Evolutionary conservation across 2,797 vertebrate species (phyloP), one percentile per base, ranked within the genome.

Genomic region (Megaceryle alcyon): DNA sequence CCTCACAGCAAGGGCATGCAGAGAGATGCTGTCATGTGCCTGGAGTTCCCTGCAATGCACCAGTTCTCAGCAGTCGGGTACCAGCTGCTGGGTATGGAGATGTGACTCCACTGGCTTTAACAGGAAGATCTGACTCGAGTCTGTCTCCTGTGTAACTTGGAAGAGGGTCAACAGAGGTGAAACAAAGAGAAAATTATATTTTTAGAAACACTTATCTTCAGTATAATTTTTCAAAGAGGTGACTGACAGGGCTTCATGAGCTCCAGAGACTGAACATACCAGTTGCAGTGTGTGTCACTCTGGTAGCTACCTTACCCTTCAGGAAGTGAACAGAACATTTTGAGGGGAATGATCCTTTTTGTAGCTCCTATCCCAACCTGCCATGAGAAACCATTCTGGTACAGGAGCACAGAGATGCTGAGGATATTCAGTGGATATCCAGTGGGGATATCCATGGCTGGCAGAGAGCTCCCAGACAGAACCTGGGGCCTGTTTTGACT

Each of bases 31-130:
- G 76, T 71, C 75, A 29, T 49, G 56, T 81, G 75, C 64, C 54
- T 68, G 70, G 79, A 53, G 59, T 68, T 78, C 81, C 82, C 87
- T 84, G 86, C 90, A 90, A 57, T 84, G 83, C 79, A 83, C 79
- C 86, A 90, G 73, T 59, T 76, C 79, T 84, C 54, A 57, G 68
- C 44, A 75, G 83, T n/a, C 5, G 4, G 57, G 23, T 43, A 87
- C 68, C 59, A 65, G 51, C 51, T 59, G 57, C 54, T 65, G 51
- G n/a, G n/a, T 46, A 76, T 0, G 3, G 53, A 75, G 64, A 35
- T 57, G 48, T 76, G 59, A 66, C 39, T 76, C 53, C 33, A 33
- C 29, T 2, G 1, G 60, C 28, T 84, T 77, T 90, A 63, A 18
- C 0, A 9, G 60, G n/a, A 84, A 51, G 28, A 64, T 70, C 49